phyloP scores from a whole-genome alignment of 2,113 vertebrate species.

The Rhea americana region DNA sequence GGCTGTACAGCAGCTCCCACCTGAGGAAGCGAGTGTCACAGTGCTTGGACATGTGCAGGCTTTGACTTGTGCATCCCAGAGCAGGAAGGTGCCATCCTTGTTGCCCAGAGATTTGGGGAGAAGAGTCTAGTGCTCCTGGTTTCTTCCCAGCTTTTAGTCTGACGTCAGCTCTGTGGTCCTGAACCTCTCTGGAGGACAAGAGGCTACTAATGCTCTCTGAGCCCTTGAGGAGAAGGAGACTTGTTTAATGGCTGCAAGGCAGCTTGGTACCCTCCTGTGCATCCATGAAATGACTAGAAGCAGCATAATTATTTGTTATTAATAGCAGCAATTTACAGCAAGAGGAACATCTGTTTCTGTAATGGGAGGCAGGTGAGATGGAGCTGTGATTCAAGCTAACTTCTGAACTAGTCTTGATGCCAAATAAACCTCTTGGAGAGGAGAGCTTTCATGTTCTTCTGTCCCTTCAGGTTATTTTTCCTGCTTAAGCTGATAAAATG shows the following conservation, averaged over 20 bases:
- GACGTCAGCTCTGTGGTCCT: not conserved
- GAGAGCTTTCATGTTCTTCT: not conserved
- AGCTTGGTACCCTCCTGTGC: constrained; percentile 30
- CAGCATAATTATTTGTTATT: constrained; percentile 50
- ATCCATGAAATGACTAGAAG: constrained; percentile 45
- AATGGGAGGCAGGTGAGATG: constrained; percentile 41
- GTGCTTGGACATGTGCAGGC: rapidly evolving
- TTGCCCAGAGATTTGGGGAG: not conserved
- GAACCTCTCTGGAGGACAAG: not conserved
- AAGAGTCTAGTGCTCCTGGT: not conserved
- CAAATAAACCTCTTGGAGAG: not conserved
- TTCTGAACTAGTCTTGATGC: constrained; percentile 3
- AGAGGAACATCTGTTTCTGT: constrained; percentile 41
- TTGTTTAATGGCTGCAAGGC: not conserved
- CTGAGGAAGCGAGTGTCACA: rapidly evolving
- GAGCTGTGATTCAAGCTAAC: not conserved
- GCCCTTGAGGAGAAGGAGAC: not conserved
- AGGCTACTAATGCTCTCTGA: not conserved
- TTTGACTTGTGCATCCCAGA: rapidly evolving
- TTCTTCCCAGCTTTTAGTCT: not conserved
- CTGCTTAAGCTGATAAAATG: not conserved
- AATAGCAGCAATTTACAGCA: constrained; percentile 47
- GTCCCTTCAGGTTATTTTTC: not conserved
- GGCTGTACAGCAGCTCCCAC: not conserved
- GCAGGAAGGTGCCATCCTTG: not conserved